Percentiles rank a stretch among this genome's conserved stretches.
Evolutionary conservation across 2,888 invertebrate genomes (phyloP).

Genomic region (Psylliodes chrysocephalus): DNA sequence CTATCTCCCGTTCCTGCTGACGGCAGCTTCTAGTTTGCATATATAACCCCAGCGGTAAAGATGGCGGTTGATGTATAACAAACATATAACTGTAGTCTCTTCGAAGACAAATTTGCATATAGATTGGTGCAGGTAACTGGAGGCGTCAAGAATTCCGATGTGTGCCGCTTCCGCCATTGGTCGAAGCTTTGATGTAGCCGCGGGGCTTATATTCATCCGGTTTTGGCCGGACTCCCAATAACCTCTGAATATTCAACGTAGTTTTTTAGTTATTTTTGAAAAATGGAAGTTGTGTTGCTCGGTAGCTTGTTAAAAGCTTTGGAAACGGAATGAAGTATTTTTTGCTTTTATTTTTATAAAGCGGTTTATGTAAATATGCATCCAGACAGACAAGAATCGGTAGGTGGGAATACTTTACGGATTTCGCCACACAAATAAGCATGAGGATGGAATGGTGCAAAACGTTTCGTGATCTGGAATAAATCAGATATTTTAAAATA

Average conservation of each 20-base stretch:
- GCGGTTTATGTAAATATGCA: too few species aligned
- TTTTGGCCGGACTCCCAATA: neutral
- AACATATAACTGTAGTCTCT: constrained; percentile 39
- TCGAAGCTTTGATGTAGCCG: constrained; percentile 3
- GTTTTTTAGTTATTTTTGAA: neutral
- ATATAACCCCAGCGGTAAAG: constrained; percentile 32
- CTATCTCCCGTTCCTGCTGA: constrained; percentile 10
- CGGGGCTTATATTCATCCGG: neutral
- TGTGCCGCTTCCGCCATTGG: constrained; percentile 14
- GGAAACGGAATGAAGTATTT: too few species aligned
- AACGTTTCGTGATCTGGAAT: too few species aligned
- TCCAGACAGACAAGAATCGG: too few species aligned
- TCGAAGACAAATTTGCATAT: constrained; percentile 40
- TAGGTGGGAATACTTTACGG: too few species aligned
- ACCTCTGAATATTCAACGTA: constrained; percentile 17
- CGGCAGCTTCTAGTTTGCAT: constrained; percentile 30
- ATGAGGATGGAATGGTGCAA: too few species aligned
- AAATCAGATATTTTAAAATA: too few species aligned
- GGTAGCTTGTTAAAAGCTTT: neutral
- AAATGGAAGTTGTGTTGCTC: neutral
- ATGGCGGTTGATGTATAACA: constrained; percentile 41
- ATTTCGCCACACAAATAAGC: too few species aligned
- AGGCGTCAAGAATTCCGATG: constrained; percentile 27
- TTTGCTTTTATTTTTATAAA: too few species aligned
- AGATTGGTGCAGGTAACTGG: constrained; percentile 37